Evolutionary conservation across 2,113 vertebrate species (phyloP).

Genomic region (Tretioscincus oriximinensis): DNA sequence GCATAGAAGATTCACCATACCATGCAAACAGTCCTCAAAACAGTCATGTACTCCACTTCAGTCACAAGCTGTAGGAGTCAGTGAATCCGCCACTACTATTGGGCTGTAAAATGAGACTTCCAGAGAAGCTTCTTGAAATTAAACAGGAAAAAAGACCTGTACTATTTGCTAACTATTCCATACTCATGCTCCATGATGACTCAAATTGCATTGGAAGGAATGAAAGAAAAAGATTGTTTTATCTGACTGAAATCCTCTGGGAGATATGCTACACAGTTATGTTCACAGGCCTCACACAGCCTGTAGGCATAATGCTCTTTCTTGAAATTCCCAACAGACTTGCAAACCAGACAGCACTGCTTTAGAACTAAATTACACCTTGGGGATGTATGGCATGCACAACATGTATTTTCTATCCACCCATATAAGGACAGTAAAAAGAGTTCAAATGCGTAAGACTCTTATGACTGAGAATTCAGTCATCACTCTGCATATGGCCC

Average conservation of each 20-base stretch:
- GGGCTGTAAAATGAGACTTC: conserved; percentile 1
- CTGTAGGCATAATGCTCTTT: conserved; percentile 16
- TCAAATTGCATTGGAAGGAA: not conserved
- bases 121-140: not conserved
- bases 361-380: conserved; percentile 37
- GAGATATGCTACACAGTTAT: conserved; percentile 9
- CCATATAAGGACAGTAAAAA: not conserved
- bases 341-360: not conserved
- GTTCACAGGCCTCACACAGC: conserved; percentile 2
- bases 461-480: no score
- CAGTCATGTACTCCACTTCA: not conserved
- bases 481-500: no score
- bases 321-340: conserved; percentile 34
- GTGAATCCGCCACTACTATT: not conserved
- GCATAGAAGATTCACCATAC: not conserved
- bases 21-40: not conserved
- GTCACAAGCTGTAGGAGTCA: not conserved
- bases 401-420: not conserved
- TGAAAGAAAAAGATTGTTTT: conserved; percentile 33
- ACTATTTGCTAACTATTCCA: not conserved
- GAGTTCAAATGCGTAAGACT: not conserved
- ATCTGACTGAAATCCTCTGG: conserved; percentile 20
- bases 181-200: conserved; percentile 22
- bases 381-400: conserved; percentile 14
- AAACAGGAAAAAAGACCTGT: not conserved